phyloP scores from a whole-genome alignment of 2,113 vertebrate species.

The Petrocephalus microphthalmus region DNA sequence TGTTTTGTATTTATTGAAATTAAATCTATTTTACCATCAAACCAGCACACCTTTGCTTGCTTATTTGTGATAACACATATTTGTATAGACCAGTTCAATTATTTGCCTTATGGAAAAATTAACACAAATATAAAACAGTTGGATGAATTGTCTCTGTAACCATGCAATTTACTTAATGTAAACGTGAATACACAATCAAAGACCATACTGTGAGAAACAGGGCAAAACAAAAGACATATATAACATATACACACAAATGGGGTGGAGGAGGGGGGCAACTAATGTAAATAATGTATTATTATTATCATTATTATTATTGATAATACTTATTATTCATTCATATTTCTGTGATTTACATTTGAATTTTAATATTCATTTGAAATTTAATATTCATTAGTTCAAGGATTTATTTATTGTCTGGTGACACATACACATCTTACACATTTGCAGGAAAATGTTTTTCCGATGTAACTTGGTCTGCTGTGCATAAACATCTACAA shows the following conservation, averaged over 20 bases:
- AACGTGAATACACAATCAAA: not conserved
- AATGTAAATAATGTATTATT: not conserved
- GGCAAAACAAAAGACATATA: not conserved
- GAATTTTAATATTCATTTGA: not conserved
- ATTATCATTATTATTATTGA: not conserved
- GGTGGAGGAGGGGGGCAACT: no score
- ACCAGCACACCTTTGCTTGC: slow-evolving; percentile 66
- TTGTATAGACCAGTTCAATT: slow-evolving; percentile 42
- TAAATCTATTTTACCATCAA: slow-evolving; percentile 67
- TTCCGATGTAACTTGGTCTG: not conserved
- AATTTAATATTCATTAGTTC: no score
- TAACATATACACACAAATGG: not conserved
- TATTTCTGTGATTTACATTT: not conserved
- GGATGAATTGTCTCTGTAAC: not conserved
- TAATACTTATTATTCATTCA: not conserved
- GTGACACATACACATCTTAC: not conserved
- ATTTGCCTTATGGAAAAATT: slow-evolving; percentile 42
- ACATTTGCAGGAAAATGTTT: not conserved
- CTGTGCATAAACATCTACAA: not conserved
- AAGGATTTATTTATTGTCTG: no score
- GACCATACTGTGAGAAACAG: not conserved
- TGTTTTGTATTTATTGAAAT: slow-evolving; percentile 82
- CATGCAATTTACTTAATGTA: not conserved
- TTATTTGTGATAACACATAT: slow-evolving; percentile 50
- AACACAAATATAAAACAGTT: not conserved